Base-by-base conservation (phyloP, 2,888 invertebrate genomes). In the Melinaea marsaeus region DNA sequence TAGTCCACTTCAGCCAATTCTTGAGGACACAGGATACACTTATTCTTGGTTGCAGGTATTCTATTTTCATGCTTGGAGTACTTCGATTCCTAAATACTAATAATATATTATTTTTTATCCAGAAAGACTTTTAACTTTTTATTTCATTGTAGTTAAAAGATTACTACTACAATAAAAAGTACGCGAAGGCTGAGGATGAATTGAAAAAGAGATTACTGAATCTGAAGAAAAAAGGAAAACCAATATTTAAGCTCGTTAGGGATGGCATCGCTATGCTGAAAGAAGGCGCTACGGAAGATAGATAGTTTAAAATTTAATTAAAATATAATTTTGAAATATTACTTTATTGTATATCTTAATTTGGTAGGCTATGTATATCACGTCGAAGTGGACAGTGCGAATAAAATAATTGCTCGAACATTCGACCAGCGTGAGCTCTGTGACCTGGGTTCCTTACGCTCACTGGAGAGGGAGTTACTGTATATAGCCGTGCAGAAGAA, bases 281-380 rank as follows among this genome's bases (percentile, higher is more conserved):
- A 72, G 74, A 73, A 66, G 88, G 88, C 77, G 88, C 88, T 88
- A 72, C 9, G 5, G 22, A 22, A 22, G 22, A 22, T 22, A 0
- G 22, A 22, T 22, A 22, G 22, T 22, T 22, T 22, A 22, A 22
- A 22, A 22, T 22, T 22, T 22, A 22, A 22, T 22, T 22, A 22
- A 22, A 22, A 22, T 22, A 22, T 22, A 22, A 22, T 22, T 22
- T 22, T 22, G 22, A 22, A 22, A n/a, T n/a, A 1, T 22, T 1
- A 22, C 1, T 22, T 22, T 22, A 22, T 22, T 22, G 22, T 22
- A 22, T 22, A 22, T 22, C 22, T 22, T 22, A 92, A 64, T 79
- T 0, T 71, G 71, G 1, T 66, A 81, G 91, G 72, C 0, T 92
- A 84, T 67, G 92, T 92, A 0, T 92, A 87, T 66, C 92, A 92